Evolutionary conservation across 2,888 invertebrate genomes (phyloP), one percentile per base, ranked within the genome.

Genomic region (Scrobipalpa costella): DNA sequence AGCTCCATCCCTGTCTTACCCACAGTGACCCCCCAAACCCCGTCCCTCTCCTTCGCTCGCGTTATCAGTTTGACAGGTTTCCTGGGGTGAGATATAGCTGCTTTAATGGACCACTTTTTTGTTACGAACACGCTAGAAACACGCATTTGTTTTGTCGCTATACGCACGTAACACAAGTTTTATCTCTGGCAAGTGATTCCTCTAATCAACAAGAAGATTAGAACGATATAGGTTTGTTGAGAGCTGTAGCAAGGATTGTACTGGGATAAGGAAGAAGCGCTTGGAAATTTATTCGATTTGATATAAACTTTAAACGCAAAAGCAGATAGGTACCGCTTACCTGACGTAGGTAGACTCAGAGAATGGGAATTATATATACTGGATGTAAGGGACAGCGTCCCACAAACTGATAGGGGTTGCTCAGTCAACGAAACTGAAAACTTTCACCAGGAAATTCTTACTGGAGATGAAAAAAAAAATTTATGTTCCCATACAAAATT

Each of bases 41-140:
- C 66, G 62, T 65, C 75, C 69, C 74, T 68, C 73, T 80, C 74
- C 67, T 64, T 64, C 57, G 63, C 64, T 73, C 70, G 61, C 69
- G 76, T 81, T 84, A 83, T 84, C 83, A 80, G 74, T 79, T 79
- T 83, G 84, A 85, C 81, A 80, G 77, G 73, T 74, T 74, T 72
- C 66, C 63, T 70, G 71, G 77, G 75, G 74, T 66, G 72, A 74
- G 71, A 67, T 73, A 72, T 71, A 68, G 72, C 69, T 65, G 61
- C 65, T 65, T 64, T 67, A 68, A 62, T 63, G 66, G 64, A 59
- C 65, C 68, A 64, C 62, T 69, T 68, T 70, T 70, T 66, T 66
- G 63, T 65, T 55, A 15, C 44, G 33, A 62, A 64, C 61, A 60
- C 50, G 59, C 59, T 62, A 21, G 50, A 33, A 62, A 64, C 61